phyloP scores from a whole-genome alignment of 2,113 vertebrate genomes.

The Laterallus jamaicensis region DNA sequence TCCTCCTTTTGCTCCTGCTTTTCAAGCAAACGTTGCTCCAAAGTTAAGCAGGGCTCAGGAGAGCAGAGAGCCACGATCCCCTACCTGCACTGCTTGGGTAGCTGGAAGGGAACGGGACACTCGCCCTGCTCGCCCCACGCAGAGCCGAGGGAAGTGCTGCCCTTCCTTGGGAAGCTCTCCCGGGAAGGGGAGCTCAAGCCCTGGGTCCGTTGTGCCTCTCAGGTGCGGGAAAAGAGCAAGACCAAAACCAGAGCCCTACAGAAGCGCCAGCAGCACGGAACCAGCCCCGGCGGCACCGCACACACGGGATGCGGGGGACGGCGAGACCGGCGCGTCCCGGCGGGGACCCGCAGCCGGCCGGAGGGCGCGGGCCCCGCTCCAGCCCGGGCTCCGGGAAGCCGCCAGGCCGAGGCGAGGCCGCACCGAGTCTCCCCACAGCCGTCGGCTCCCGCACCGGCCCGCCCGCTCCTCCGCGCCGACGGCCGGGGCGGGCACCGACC shows the following conservation, averaged over 20 bases:
- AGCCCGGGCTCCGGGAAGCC: background rate
- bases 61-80: accelerated
- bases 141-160: background rate
- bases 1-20: background rate
- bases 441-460: background rate
- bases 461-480: background rate
- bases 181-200: background rate
- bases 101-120: background rate
- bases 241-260: accelerated
- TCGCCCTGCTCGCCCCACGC: accelerated
- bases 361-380: background rate
- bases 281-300: background rate
- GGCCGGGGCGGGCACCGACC: background rate
- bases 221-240: background rate
- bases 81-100: accelerated
- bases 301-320: too few species aligned
- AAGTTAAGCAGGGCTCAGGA: accelerated
- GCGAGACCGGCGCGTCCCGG: background rate
- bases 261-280: background rate
- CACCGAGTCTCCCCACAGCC: background rate
- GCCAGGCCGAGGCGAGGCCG: background rate
- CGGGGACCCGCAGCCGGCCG: background rate
- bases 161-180: background rate
- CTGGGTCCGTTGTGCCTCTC: background rate
- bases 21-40: background rate